Percentiles rank a stretch among this genome's conserved stretches.
Conservation (phyloP, 2,888 invertebrate species). For the Hypomecis punctinalis region DNA sequence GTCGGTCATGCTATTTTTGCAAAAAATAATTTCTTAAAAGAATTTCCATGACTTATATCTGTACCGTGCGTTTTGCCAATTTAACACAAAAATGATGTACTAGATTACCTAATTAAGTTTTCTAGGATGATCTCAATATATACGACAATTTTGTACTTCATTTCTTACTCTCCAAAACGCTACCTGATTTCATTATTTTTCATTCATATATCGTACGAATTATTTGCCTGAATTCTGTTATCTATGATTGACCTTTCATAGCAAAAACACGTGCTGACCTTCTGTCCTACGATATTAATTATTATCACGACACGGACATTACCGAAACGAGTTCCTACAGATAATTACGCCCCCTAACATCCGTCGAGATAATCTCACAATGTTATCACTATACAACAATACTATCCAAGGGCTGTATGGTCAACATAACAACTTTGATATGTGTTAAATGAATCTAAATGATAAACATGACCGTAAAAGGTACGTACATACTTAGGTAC, state of each 20-base stretch:
- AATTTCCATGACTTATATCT: no score
- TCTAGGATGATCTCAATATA: no score
- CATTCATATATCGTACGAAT: neutral
- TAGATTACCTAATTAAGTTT: no score
- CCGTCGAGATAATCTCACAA: conserved; percentile 36
- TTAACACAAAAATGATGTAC: no score
- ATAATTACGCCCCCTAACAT: conserved; percentile 39
- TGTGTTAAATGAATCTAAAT: neutral
- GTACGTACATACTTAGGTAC: no score
- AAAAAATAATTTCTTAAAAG: no score
- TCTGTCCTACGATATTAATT: conserved; percentile 33
- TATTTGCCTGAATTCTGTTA: conserved; percentile 1
- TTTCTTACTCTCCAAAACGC: no score
- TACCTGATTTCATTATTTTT: no score
- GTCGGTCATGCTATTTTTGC: no score
- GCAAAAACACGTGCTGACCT: conserved; percentile 30
- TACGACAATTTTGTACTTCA: no score
- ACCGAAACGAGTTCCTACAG: conserved; percentile 39
- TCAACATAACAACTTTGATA: conserved; percentile 1
- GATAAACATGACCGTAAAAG: no score
- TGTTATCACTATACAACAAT: conserved; percentile 21
- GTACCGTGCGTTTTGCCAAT: no score
- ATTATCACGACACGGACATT: conserved; percentile 34
- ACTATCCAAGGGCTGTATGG: conserved; percentile 8
- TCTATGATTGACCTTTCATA: conserved; percentile 6